A percentile compares a stretch with the other conserved stretches of the same genome.
Conservation (phyloP, 2,888 invertebrate genomes). For the Eupithecia tripunctaria region DNA sequence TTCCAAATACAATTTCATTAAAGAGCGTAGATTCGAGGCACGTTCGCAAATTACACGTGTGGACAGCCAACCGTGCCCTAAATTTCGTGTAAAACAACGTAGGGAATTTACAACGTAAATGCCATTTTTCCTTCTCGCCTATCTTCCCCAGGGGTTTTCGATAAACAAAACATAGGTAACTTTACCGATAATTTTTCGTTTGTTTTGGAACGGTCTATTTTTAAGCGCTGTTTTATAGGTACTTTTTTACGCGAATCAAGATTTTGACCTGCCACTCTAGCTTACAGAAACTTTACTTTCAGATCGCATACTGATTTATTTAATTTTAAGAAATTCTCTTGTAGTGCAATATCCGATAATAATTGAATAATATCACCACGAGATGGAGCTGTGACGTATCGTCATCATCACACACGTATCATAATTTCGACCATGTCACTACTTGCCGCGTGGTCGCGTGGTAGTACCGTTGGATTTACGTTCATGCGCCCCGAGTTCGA, state of each 20-base stretch:
- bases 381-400: constrained; percentile 60
- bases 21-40: constrained; percentile 39
- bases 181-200: constrained; percentile 61
- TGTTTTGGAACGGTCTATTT: constrained; percentile 32
- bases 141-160: constrained; percentile 51
- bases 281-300: neutral
- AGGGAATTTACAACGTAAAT: constrained; percentile 46
- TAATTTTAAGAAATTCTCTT: neutral
- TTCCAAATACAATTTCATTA: constrained; percentile 47
- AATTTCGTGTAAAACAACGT: constrained; percentile 44
- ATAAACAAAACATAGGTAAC: constrained; percentile 67
- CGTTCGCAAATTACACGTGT: constrained; percentile 50
- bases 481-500: constrained; percentile 47
- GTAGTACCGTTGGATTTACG: constrained; percentile 18
- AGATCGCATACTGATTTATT: neutral
- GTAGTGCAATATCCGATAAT: neutral
- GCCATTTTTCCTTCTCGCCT: constrained; percentile 49
- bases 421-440: constrained; percentile 8
- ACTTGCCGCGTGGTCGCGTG: constrained; percentile 44
- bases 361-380: constrained; percentile 18
- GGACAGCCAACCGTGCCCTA: constrained; percentile 45
- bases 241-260: neutral
- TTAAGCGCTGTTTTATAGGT: neutral
- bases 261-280: neutral
- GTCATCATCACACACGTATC: constrained; percentile 13